phyloP scores from a whole-genome alignment of 2,113 vertebrate genomes.

The Prinia subflava region DNA sequence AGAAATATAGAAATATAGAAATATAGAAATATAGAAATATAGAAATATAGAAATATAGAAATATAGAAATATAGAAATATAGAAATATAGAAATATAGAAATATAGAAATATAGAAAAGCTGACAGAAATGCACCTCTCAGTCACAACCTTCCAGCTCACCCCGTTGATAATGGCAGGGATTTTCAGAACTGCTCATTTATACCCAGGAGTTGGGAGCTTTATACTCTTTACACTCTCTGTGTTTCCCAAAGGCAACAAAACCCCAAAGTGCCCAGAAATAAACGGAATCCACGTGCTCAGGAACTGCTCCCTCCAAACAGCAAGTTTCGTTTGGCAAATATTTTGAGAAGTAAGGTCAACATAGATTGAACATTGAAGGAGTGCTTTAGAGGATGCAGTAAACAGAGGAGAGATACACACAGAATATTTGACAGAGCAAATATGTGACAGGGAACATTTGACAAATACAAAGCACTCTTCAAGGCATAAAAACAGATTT shows the following conservation, averaged over 20 bases:
- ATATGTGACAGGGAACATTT: background rate
- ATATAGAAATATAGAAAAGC: background rate
- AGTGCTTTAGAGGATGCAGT: background rate
- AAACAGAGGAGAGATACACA: background rate
- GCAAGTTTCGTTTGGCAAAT: background rate
- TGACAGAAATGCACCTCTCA: background rate
- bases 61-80: too few species aligned
- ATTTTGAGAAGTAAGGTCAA: background rate
- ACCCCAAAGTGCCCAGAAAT: background rate
- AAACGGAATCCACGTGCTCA: background rate
- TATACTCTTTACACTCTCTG: background rate
- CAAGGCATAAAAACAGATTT: background rate
- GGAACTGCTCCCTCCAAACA: background rate
- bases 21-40: too few species aligned
- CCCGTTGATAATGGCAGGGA: background rate
- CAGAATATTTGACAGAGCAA: background rate
- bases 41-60: too few species aligned
- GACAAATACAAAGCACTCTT: constrained; percentile 5
- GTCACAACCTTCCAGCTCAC: background rate
- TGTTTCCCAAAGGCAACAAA: background rate
- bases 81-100: too few species aligned
- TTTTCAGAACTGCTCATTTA: background rate
- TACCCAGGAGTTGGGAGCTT: background rate
- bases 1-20: too few species aligned
- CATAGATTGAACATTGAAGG: background rate